Evolutionary conservation across 2,888 invertebrate species (phyloP).

Genomic region (Leptothorax acervorum): DNA sequence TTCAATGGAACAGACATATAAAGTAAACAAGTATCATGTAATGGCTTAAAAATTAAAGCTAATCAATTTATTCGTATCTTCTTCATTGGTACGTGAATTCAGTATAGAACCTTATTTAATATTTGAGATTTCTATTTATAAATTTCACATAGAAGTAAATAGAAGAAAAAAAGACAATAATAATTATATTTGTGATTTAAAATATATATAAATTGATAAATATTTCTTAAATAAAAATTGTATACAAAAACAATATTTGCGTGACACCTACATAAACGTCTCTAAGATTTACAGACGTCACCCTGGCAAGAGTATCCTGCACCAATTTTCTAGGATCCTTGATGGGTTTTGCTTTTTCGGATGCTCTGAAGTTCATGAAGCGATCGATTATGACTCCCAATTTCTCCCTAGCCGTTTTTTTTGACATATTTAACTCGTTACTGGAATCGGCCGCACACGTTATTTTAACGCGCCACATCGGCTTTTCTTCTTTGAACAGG

Average conservation of each 20-base stretch:
- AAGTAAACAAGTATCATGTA: constrained; percentile 46
- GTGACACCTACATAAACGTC: constrained; percentile 84
- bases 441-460: constrained; percentile 90
- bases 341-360: constrained; percentile 88
- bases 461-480: constrained; percentile 89
- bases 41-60: background rate
- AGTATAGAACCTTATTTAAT: background rate
- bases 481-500: too few relatives aligned
- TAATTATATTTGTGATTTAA: background rate
- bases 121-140: background rate
- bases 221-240: background rate
- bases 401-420: constrained; percentile 92
- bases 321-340: too few relatives aligned
- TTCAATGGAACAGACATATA: constrained; percentile 76
- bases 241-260: background rate
- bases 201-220: background rate
- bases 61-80: background rate
- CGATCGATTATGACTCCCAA: constrained; percentile 88
- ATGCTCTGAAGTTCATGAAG: constrained; percentile 89
- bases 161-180: background rate
- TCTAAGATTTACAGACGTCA: constrained; percentile 92
- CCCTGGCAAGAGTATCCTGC: too few relatives aligned
- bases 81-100: background rate
- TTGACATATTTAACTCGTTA: constrained; percentile 91
- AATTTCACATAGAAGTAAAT: too few relatives aligned